A percentile compares a stretch with the other conserved stretches of the same genome.
phyloP scores from a whole-genome alignment of 2,797 vertebrate species.

The Dromococcyx pavoninus region DNA sequence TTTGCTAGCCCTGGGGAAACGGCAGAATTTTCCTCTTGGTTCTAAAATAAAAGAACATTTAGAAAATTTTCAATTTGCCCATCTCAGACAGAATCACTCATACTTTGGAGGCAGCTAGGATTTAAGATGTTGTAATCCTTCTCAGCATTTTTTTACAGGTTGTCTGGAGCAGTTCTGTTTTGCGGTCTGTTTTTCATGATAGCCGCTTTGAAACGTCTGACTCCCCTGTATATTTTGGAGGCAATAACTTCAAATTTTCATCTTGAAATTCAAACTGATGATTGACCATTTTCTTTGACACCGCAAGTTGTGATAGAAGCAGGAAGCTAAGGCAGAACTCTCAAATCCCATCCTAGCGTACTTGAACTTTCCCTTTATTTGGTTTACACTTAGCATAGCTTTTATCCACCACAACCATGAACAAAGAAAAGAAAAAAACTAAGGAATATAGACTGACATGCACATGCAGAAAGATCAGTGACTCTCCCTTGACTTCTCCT shows the following conservation, averaged over 20 bases:
- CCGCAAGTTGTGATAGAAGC: background rate
- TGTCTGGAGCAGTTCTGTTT: background rate
- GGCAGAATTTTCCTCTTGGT: background rate
- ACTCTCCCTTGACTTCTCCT: background rate
- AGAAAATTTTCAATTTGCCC: background rate
- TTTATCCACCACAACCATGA: background rate
- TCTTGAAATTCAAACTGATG: background rate
- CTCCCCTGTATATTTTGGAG: background rate
- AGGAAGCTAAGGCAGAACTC: background rate
- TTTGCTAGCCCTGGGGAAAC: background rate
- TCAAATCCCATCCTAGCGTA: background rate
- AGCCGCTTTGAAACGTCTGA: accelerated
- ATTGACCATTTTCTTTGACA: background rate
- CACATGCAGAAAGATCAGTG: accelerated
- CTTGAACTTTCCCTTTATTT: background rate
- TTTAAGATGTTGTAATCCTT: background rate
- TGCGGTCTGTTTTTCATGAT: background rate
- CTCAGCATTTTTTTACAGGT: background rate
- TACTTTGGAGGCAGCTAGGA: background rate
- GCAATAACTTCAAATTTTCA: background rate
- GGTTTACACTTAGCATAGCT: background rate
- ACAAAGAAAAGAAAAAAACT: background rate
- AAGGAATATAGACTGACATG: accelerated
- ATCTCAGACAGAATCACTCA: background rate
- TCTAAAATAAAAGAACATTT: background rate